Base-by-base conservation (phyloP, 1,140 invertebrate genomes). In the Littorina saxatilis region DNA sequence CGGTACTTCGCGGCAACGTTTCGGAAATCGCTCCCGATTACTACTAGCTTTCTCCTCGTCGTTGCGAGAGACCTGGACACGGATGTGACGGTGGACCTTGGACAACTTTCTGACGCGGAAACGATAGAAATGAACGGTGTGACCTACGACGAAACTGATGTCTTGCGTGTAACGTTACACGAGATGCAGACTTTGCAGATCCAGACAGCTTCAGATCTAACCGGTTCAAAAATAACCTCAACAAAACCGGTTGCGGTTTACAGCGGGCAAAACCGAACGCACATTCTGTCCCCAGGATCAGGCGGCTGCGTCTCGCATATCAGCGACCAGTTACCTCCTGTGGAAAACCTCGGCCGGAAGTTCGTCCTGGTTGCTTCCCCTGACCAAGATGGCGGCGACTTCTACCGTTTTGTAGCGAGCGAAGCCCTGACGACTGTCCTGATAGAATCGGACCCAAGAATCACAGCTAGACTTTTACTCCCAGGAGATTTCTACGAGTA, bases 401-500 rank as follows among this genome's bases (percentile, higher is more conserved):
- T n/a, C 4, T 61, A 61, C 23, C 58, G 58, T 4, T 61, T 61
- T 23, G 23, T 61, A 4, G 58, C 58, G 9, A 23, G 7, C 20
- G 5, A 29, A 4, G 7, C 58, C 5, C 7, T n/a, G 4, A 61
- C 58, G 9, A 61, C 20, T 4, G 27, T 61, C 7, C 9, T 61
- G 4, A 7, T 61, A 23, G 27, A 29, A 61, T n/a, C 58, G 23
- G 27, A 5, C 27, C 58, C 58, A 29, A 29, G n/a, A 23, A 61
- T 23, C 9, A 29, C 58, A 5, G 23, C n/a, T 23, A 9, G n/a
- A 13, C 58, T 61, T 23, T 7, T 29, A 4, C 23, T 7, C n/a
- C 20, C 58, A n/a, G 58, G 58, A 23, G 58, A 61, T 29, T 61
- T 61, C 58, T 61, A n/a, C 58, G 58, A 61, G 58, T 61, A 61